phyloP scores from a whole-genome alignment of 1,140 invertebrate species.

The Cryptotermes secundus region DNA sequence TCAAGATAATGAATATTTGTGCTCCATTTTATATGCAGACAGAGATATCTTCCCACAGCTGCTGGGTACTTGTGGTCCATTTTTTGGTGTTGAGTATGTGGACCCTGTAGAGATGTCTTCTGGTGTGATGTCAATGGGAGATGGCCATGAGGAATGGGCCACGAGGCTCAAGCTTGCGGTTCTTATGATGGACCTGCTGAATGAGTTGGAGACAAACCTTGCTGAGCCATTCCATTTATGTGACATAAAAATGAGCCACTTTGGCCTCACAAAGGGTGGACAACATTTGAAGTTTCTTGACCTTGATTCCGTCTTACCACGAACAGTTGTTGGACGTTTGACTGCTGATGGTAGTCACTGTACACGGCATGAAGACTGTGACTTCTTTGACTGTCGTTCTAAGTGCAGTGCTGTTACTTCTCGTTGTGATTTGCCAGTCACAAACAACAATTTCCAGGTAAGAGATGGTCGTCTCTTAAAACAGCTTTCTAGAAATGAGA shows the following conservation, averaged over 20 bases:
- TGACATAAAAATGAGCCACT: slow-evolving; percentile 66
- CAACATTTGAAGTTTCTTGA: slow-evolving; percentile 60
- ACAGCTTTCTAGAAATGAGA: slow-evolving; percentile 35
- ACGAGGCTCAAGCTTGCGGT: slow-evolving; percentile 55
- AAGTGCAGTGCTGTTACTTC: slow-evolving; percentile 52
- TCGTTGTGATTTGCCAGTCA: slow-evolving; percentile 54
- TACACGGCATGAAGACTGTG: slow-evolving; percentile 59
- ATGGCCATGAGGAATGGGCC: slow-evolving; percentile 51
- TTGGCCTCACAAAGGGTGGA: slow-evolving; percentile 57
- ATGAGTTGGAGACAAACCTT: slow-evolving; percentile 57
- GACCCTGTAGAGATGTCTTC: slow-evolving; percentile 49
- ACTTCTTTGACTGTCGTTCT: slow-evolving; percentile 64
- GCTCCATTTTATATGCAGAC: slow-evolving; percentile 58
- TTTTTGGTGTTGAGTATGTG: slow-evolving; percentile 62
- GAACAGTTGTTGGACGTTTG: slow-evolving; percentile 48
- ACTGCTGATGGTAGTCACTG: slow-evolving; percentile 51
- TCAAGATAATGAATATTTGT: slow-evolving; percentile 66
- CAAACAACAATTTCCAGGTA: slow-evolving; percentile 63
- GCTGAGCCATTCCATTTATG: slow-evolving; percentile 62
- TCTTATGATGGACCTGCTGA: slow-evolving; percentile 60
- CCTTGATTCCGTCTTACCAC: slow-evolving; percentile 57
- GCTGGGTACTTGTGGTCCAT: slow-evolving; percentile 64
- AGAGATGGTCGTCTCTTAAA: neutral
- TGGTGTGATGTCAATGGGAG: slow-evolving; percentile 45
- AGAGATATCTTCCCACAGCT: slow-evolving; percentile 62